These are phyloP conservation scores for Drosophila busckii DNA, from an alignment of 1,140 invertebrate genomes.

Conservation along the genomic window DNA sequence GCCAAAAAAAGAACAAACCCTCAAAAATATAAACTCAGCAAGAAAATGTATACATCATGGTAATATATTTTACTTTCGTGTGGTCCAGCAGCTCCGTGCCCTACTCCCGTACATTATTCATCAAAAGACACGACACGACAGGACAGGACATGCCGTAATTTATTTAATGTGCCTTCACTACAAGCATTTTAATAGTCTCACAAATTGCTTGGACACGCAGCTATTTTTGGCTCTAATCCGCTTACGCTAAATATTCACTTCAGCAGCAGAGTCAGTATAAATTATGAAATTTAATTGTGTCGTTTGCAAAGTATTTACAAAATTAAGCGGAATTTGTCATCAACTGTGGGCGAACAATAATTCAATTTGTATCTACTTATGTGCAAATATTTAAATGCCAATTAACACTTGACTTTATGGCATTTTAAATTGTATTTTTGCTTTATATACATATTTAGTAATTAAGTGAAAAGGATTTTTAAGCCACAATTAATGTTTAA, in stretches of 20 bases:
- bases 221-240: slow-evolving; percentile 14
- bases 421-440: too few relatives aligned
- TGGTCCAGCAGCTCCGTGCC: slow-evolving; percentile 1
- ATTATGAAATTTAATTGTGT: slow-evolving; percentile 11
- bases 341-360: too few relatives aligned
- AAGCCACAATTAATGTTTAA: too few relatives aligned
- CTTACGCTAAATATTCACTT: slow-evolving; percentile 24
- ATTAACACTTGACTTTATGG: too few relatives aligned
- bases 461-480: too few relatives aligned
- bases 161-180: slow-evolving; percentile 10
- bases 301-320: too few relatives aligned
- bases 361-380: too few relatives aligned
- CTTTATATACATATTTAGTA: too few relatives aligned
- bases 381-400: too few relatives aligned
- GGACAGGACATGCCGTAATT: slow-evolving; percentile 12
- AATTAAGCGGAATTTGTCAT: too few relatives aligned
- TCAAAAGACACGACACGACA: too few relatives aligned
- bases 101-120: neutral
- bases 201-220: slow-evolving; percentile 13
- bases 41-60: neutral
- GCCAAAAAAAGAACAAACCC: slow-evolving; percentile 18
- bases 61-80: slow-evolving; percentile 6
- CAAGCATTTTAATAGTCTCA: slow-evolving; percentile 20
- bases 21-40: slow-evolving; percentile 10
- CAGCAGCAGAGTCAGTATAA: too few relatives aligned